Conservation (phyloP, 2,113 vertebrate genomes). For the Nothocercus julius region DNA sequence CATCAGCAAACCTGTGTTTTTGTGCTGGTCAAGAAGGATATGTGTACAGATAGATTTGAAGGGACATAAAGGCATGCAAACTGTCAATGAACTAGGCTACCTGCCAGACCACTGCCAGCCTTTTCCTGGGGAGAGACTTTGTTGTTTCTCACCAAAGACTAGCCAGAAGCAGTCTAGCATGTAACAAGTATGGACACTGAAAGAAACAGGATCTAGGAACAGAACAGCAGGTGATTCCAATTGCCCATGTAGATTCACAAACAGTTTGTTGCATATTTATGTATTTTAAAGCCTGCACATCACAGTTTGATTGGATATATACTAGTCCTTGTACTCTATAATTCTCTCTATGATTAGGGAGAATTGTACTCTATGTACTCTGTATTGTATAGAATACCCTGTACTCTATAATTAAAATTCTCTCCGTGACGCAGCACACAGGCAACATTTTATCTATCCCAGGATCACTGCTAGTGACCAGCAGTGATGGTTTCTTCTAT, state of each 20-base stretch:
- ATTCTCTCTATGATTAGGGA: too few species aligned
- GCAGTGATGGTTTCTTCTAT: not conserved
- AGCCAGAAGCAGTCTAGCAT: fast-evolving
- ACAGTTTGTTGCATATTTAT: not conserved
- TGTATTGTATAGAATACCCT: too few species aligned
- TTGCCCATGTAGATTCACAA: not conserved
- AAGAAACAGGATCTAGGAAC: not conserved
- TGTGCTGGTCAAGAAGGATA: not conserved
- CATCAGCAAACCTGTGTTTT: not conserved
- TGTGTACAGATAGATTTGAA: not conserved
- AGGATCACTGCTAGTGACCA: not conserved
- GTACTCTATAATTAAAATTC: not conserved
- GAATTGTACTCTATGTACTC: too few species aligned
- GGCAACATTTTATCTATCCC: not conserved
- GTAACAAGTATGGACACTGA: not conserved
- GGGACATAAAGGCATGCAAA: not conserved
- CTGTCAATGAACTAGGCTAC: not conserved
- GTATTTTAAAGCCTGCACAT: not conserved
- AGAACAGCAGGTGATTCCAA: not conserved
- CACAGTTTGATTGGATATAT: not conserved
- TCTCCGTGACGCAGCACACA: not conserved
- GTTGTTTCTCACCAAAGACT: not conserved
- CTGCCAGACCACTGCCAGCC: not conserved
- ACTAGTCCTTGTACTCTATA: not conserved
- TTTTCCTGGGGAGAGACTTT: not conserved